Conservation (phyloP, 2,888 invertebrate species). For the Marronus borbonicus region DNA sequence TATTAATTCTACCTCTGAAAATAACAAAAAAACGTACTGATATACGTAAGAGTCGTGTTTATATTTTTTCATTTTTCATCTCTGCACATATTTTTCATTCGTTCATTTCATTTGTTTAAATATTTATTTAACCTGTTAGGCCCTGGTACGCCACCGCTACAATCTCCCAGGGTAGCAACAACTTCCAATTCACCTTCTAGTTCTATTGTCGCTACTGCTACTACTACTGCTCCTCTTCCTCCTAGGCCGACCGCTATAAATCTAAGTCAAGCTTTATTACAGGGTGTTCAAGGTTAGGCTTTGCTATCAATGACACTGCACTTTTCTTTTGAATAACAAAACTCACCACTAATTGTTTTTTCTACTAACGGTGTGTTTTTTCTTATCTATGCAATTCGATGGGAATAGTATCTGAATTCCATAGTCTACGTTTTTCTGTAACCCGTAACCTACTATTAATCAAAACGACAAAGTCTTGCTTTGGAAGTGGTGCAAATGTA, state of each 20-base stretch:
- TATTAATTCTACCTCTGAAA: too few relatives aligned
- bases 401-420: not conserved
- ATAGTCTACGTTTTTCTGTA: not conserved
- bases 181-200: constrained; percentile 66
- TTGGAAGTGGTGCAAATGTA: not conserved
- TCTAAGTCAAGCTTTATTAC: constrained; percentile 70
- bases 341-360: constrained; percentile 18
- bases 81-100: not conserved
- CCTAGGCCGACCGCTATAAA: constrained; percentile 64
- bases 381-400: constrained; percentile 3
- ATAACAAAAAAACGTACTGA: too few relatives aligned
- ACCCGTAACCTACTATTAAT: not conserved
- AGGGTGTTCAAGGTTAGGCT: constrained; percentile 71
- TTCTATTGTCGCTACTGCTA: constrained; percentile 62
- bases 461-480: not conserved
- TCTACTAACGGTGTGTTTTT: constrained; percentile 30
- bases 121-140: constrained; percentile 59
- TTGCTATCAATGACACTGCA: constrained; percentile 31
- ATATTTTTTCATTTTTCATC: constrained; percentile 13
- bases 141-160: constrained; percentile 68
- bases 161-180: constrained; percentile 64
- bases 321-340: constrained; percentile 29
- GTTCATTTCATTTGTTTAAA: constrained; percentile 31
- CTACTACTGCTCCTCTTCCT: constrained; percentile 56
- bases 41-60: not conserved